Conservation (phyloP, 1,140 invertebrate genomes). For the Drosophila ficusphila region DNA sequence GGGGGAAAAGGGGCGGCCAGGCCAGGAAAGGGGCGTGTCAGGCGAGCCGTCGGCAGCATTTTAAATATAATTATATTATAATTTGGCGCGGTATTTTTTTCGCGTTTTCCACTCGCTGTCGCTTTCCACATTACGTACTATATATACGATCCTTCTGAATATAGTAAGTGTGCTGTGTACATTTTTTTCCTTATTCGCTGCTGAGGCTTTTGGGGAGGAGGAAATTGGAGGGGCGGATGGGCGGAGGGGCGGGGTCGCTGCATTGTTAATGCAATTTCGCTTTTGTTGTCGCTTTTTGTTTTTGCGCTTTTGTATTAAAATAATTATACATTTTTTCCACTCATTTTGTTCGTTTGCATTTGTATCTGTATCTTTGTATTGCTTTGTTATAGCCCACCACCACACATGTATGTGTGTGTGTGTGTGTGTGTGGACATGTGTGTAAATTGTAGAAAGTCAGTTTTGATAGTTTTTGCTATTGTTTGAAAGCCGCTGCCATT, state of each 20-base stretch:
- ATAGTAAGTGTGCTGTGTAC: slow-evolving; percentile 25
- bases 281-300: slow-evolving; percentile 64
- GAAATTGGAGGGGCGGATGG: not conserved
- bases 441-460: slow-evolving; percentile 78
- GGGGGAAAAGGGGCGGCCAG: too few species aligned
- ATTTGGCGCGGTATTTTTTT: slow-evolving; percentile 77
- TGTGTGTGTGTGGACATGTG: slow-evolving; percentile 33
- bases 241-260: slow-evolving; percentile 20
- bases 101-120: slow-evolving; percentile 21
- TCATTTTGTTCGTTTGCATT: slow-evolving; percentile 61
- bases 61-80: slow-evolving; percentile 83
- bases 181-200: not conserved
- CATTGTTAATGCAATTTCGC: slow-evolving; percentile 80
- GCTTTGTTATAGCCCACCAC: slow-evolving; percentile 11
- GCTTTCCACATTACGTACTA: slow-evolving; percentile 25
- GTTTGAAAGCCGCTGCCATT: slow-evolving; percentile 48
- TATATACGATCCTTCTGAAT: not conserved
- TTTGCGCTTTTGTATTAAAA: slow-evolving; percentile 76
- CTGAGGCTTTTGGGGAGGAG: slow-evolving; percentile 28
- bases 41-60: slow-evolving; percentile 60
- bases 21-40: slow-evolving; percentile 14
- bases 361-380: slow-evolving; percentile 42
- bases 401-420: slow-evolving; percentile 20
- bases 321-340: slow-evolving; percentile 76
- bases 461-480: slow-evolving; percentile 77